Evolutionary conservation across 2,888 invertebrate species (phyloP), one percentile per base, ranked within the genome.

Genomic region (Papilio demoleus): DNA sequence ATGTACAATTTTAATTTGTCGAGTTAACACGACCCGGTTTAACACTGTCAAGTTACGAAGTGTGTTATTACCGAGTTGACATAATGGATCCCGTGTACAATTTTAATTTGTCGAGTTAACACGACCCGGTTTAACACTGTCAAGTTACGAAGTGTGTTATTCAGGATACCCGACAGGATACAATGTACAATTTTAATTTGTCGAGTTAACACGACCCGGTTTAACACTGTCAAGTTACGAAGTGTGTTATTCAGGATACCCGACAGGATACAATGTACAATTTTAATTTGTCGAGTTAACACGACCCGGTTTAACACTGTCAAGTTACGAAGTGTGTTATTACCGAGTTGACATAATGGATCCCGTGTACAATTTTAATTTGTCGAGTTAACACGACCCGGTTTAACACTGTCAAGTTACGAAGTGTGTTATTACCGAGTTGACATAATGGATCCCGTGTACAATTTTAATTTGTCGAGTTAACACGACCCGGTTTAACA

Each of bases 31-130:
- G 6, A 31, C 31, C 6, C 31, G 31, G 6, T 3, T 31, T 34
- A 31, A 58, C 8, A n/a, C 17, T 8, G 19, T 9, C 11, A 31
- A 17, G 58, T 31, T 17, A 56, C 56, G 31, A 31, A 17, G n/a
- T n/a, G n/a, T n/a, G n/a, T n/a, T 19, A 5, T 19, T 19, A 9
- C 11, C 45, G 22, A 50, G 50, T 50, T 50, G 19, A 14, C 24
- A 12, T 4, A 24, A 24, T 11, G 50, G 50, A 50, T 24, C 5
- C 11, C 2, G 4, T 56, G 17, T 56, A 56, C 31, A 31, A 17
- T 56, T 17, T n/a, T 6, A 31, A 31, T 56, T n/a, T 31, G 53
- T 56, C 50, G 24, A 24, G 24, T 24, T 50, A 50, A 50, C 42
- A 42, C 17, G n/a, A 14, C 1, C 11, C 38, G 12, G 19, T 36